Evolutionary conservation across 1,140 invertebrate species (phyloP).

Genomic region (Euura lappo): DNA sequence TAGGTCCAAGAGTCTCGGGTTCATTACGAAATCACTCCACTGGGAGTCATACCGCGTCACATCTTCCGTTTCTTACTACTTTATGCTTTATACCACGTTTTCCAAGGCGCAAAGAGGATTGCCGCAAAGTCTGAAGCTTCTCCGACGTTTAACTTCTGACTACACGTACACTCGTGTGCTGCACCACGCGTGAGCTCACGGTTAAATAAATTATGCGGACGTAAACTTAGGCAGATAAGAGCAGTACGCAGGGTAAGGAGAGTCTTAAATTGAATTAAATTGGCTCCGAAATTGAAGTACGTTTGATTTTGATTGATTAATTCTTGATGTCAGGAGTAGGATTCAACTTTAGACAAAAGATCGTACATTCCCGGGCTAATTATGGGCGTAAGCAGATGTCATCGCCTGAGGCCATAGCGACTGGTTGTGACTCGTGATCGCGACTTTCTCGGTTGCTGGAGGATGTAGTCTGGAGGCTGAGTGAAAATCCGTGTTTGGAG

Average conservation of each 20-base stretch:
- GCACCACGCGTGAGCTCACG: background rate
- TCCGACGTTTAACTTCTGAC: background rate
- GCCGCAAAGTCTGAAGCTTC: background rate
- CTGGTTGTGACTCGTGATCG: background rate
- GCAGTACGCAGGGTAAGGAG: too few species aligned
- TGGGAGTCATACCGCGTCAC: constrained; percentile 45
- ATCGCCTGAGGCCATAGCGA: background rate
- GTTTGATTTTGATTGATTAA: too few species aligned
- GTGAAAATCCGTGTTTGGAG: background rate
- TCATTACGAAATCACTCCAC: constrained; percentile 51
- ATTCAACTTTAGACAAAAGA: too few species aligned
- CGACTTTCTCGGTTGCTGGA: constrained; percentile 6
- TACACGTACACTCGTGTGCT: background rate
- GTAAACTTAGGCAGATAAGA: too few species aligned
- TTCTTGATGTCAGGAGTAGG: too few species aligned
- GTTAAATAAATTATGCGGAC: background rate
- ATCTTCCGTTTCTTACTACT: constrained; percentile 37
- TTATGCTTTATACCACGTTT: constrained; percentile 24
- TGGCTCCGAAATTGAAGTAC: too few species aligned
- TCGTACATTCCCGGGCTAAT: too few species aligned
- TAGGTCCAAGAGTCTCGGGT: constrained; percentile 38
- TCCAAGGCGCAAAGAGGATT: background rate
- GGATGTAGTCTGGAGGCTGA: background rate
- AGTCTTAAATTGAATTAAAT: too few species aligned
- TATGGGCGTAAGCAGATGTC: background rate